Percentiles rank a stretch among this genome's conserved stretches.
These are phyloP conservation scores for Cheirogaleus major DNA, from an alignment of 2,797 vertebrate species.

Conservation along the genomic window DNA sequence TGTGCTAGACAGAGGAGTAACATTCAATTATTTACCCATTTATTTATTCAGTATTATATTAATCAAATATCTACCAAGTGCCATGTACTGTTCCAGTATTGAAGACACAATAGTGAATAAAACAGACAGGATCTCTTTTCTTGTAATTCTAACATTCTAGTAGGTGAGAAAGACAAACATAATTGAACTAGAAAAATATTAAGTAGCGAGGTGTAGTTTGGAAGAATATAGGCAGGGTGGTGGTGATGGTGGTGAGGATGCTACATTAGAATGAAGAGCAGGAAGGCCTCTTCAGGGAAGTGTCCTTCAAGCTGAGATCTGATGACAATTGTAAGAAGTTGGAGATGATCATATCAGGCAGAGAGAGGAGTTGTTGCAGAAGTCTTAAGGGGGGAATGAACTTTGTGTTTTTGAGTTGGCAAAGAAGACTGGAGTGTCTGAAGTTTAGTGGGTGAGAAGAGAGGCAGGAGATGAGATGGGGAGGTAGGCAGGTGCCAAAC, in stretches of 20 bases:
- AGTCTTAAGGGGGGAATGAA: not conserved
- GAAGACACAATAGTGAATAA: slow-evolving; percentile 9
- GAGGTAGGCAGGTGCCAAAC: not conserved
- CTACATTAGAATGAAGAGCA: not conserved
- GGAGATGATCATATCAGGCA: not conserved
- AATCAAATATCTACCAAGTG: not conserved
- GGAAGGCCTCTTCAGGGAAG: not conserved
- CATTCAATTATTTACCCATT: not conserved
- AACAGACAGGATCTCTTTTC: not conserved
- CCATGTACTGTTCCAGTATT: not conserved
- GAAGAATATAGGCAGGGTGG: not conserved
- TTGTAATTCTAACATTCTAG: not conserved
- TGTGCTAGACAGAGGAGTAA: not conserved
- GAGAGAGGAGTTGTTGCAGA: not conserved
- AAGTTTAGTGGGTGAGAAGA: not conserved
- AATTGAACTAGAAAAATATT: not conserved
- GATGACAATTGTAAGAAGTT: slow-evolving; percentile 6
- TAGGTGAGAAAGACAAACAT: not conserved
- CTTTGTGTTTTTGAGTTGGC: not conserved
- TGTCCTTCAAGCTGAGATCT: not conserved
- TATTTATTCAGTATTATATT: not conserved
- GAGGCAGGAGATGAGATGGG: not conserved
- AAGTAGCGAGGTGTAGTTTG: not conserved
- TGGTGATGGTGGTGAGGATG: not conserved
- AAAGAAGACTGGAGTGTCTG: not conserved